Evolutionary conservation across 2,113 vertebrate genomes (phyloP).

Genomic region (Cariama cristata): DNA sequence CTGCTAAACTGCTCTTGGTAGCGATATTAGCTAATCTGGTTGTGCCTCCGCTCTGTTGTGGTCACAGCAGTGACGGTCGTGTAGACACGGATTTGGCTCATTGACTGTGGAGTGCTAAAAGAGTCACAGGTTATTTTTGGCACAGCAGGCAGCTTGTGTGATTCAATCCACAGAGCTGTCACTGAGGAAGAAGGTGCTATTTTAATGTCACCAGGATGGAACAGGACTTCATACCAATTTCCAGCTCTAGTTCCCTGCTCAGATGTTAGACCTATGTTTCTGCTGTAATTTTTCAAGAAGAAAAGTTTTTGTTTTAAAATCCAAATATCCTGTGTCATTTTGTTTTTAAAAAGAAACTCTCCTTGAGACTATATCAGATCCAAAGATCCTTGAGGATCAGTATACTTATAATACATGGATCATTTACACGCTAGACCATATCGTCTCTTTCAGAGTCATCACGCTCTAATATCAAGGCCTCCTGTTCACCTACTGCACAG

Average conservation of each 20-base stretch:
- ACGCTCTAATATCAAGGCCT: conserved; percentile 41
- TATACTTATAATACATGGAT: background rate
- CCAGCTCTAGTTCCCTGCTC: background rate
- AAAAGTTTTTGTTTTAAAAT: conserved; percentile 25
- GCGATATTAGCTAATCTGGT: background rate
- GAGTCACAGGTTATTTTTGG: conserved; percentile 38
- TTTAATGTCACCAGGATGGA: conserved; percentile 34
- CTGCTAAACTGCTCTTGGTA: background rate
- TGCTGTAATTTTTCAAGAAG: conserved; percentile 17
- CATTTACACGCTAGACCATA: conserved; percentile 19
- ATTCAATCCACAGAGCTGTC: background rate
- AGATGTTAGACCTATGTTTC: background rate
- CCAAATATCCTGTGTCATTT: background rate
- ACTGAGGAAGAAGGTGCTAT: background rate
- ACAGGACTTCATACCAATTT: conserved; percentile 16
- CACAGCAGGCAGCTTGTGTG: background rate
- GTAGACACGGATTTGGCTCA: background rate
- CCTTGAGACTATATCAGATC: background rate
- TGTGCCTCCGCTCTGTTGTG: background rate
- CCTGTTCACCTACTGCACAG: conserved; percentile 10
- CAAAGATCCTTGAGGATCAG: conserved; percentile 43
- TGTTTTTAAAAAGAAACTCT: background rate
- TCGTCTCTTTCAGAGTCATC: background rate
- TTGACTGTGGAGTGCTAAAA: background rate
- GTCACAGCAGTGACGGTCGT: background rate